Percentiles rank a stretch among this genome's conserved stretches.
Evolutionary conservation across 2,113 vertebrate genomes (phyloP).

Genomic region (Uria aalge): DNA sequence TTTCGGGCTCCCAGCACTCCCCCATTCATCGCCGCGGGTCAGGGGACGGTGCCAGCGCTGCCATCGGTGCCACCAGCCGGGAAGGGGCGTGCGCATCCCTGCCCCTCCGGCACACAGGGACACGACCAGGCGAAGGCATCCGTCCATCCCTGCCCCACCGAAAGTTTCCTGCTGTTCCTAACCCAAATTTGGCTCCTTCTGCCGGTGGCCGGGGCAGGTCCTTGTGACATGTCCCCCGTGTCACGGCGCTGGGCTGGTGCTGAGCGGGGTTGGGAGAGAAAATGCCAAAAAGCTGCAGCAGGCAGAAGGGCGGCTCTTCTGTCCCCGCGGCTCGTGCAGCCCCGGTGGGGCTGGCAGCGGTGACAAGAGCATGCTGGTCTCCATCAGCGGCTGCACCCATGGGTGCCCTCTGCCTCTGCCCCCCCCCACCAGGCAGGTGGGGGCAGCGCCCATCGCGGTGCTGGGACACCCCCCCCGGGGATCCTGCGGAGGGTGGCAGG

Average conservation of each 20-base stretch:
- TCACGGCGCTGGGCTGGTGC: not conserved
- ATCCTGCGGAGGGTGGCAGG: not conserved
- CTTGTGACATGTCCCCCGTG: fast-evolving
- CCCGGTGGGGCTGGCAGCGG: not conserved
- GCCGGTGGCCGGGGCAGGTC: fast-evolving
- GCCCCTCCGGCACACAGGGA: fast-evolving
- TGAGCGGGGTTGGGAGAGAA: not conserved
- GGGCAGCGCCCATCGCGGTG: too few relatives aligned
- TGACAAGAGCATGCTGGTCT: not conserved
- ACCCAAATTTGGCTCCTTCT: not conserved
- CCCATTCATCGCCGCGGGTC: fast-evolving
- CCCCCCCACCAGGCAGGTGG: not conserved
- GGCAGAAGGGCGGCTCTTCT: not conserved
- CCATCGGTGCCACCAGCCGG: not conserved
- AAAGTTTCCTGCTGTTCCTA: not conserved
- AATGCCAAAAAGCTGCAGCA: not conserved
- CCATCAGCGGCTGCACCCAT: not conserved
- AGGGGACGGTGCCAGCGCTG: not conserved
- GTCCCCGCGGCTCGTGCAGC: not conserved
- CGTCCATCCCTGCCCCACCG: fast-evolving
- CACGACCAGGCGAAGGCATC: fast-evolving
- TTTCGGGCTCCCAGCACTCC: fast-evolving
- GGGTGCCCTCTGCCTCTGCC: not conserved
- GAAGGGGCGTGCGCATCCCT: fast-evolving
- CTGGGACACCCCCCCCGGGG: too few relatives aligned